A percentile compares a stretch with the other conserved stretches of the same genome.
Conservation (phyloP, 2,888 invertebrate genomes). For the Timema podura region DNA sequence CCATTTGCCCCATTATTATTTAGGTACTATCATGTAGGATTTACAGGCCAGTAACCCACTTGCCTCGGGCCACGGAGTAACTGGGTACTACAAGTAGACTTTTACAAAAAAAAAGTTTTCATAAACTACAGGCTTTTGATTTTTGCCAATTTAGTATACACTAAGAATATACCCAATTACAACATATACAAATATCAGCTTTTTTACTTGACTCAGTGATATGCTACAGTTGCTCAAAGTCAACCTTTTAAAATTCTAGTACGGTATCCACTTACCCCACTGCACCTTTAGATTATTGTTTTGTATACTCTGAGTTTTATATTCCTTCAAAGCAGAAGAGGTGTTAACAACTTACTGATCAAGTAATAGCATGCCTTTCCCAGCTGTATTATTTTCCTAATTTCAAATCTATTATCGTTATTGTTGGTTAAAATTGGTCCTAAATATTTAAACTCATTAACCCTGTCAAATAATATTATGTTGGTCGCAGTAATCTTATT, state of each 20-base stretch:
- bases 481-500: too few species aligned
- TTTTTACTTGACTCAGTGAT: not conserved
- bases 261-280: not conserved
- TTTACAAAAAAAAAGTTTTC: not conserved
- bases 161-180: not conserved
- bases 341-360: too few species aligned
- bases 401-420: too few species aligned
- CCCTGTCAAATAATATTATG: too few species aligned
- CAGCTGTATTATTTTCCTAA: too few species aligned
- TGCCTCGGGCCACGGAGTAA: not conserved
- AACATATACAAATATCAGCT: not conserved
- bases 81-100: not conserved
- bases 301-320: too few species aligned
- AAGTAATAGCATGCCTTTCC: too few species aligned
- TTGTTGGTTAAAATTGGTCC: too few species aligned
- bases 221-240: not conserved
- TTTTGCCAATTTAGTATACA: not conserved
- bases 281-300: not conserved
- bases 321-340: too few species aligned
- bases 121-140: too few species aligned
- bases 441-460: too few species aligned
- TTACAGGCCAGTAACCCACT: not conserved
- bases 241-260: slow-evolving; percentile 4
- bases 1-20: not conserved
- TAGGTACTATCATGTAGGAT: not conserved